Evolutionary conservation across 2,113 vertebrate genomes (phyloP), one percentile per base, ranked within the genome.

Genomic region (Aplodontia rufa): DNA sequence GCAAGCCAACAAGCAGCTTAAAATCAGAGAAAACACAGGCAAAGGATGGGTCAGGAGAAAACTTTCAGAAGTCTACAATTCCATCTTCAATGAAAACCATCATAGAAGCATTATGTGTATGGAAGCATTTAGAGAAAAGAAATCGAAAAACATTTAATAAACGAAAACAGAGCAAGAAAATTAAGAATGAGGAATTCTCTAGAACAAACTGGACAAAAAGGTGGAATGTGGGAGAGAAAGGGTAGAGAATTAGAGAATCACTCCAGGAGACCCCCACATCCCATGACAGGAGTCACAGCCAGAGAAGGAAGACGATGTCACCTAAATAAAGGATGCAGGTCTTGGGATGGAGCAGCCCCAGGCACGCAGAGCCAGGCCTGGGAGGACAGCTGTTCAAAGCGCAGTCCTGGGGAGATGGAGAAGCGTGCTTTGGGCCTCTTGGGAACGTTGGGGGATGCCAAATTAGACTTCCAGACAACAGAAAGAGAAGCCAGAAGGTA

Each of bases 351-450:
- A 32, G 32, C 13, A 60, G n/a, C 19, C 5, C 26, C 40, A 1
- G 4, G 3, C 1, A 8, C 0, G 1, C 3, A 35, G 62, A 9
- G 28, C 32, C 0, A 3, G 0, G 81, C 11, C 32, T 5, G 28
- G 6, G 8, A 12, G 51, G 40, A 32, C 24, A 6, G 30, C 40
- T 4, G 0, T 5, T 3, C 37, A 37, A 11, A 28, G 60, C 24
- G 0, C 20, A 6, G 42, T 1, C 0, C 11, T n/a, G 40, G 20
- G 49, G 37, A 19, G 2, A 8, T 4, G 51, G 16, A 11, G 35
- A 20, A 32, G 20, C 53, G 55, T 2, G 2, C 40, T 49, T 30
- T 14, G 11, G 16, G 24, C n/a, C 58, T 62, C 22, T 47, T 9
- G 5, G 64, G 35, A 9, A n/a, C 1, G 0, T 1, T 11, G 6